Evolutionary conservation across 1,140 invertebrate genomes (phyloP).

Genomic region (Hyles vespertilio): DNA sequence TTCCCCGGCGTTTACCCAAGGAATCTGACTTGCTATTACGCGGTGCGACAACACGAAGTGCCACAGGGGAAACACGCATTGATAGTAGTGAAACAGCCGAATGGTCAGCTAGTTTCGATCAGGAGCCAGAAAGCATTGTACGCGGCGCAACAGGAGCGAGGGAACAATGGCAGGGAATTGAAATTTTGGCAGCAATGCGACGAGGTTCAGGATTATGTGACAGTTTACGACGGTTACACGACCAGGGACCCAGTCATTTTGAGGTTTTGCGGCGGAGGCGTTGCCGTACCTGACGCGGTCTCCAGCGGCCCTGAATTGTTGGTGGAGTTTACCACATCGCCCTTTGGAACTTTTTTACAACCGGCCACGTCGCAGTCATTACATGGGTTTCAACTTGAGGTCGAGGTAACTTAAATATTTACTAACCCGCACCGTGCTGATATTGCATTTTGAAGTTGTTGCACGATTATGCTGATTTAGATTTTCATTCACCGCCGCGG

Average conservation of each 20-base stretch:
- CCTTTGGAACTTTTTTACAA: conserved; percentile 90
- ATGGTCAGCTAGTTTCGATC: conserved; percentile 89
- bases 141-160: conserved; percentile 66
- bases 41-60: conserved; percentile 87
- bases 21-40: conserved; percentile 92
- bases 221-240: conserved; percentile 93
- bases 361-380: conserved; percentile 85
- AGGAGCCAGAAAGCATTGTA: conserved; percentile 81
- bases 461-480: no score
- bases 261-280: conserved; percentile 92
- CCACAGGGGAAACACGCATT: conserved; percentile 89
- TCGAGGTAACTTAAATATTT: conserved; percentile 78
- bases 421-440: neutral
- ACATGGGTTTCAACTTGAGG: conserved; percentile 92
- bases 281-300: conserved; percentile 86
- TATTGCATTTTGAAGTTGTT: no score
- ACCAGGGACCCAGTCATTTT: conserved; percentile 91
- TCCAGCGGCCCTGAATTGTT: conserved; percentile 91
- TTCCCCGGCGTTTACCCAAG: conserved; percentile 93
- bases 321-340: conserved; percentile 93
- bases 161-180: conserved; percentile 59
- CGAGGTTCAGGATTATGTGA: conserved; percentile 91
- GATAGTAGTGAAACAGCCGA: conserved; percentile 87
- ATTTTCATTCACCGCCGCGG: no score
- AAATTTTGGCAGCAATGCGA: conserved; percentile 90